These are phyloP conservation scores for Zonitis immaculata DNA, from an alignment of 2,888 invertebrate species.

Conservation along the genomic window DNA sequence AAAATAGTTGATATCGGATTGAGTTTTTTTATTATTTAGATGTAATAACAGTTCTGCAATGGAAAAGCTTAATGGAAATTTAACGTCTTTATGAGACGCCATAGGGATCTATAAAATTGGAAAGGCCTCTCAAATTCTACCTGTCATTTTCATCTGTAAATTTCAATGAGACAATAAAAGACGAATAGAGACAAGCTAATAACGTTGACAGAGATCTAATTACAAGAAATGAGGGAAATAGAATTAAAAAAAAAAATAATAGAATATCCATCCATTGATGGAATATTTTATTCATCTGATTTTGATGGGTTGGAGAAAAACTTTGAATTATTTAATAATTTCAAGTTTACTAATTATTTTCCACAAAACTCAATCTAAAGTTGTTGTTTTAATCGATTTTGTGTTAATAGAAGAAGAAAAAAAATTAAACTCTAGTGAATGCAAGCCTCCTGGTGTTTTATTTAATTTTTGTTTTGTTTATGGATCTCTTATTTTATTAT, in stretches of 20 bases:
- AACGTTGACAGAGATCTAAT: not conserved
- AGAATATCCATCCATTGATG: too few species aligned
- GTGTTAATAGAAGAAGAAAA: not conserved
- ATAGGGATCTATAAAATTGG: not conserved
- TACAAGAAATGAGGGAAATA: not conserved
- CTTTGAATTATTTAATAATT: not conserved
- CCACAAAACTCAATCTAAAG: not conserved
- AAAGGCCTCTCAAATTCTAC: constrained; percentile 7
- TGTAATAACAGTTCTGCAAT: not conserved
- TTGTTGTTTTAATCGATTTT: not conserved
- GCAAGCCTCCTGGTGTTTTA: not conserved
- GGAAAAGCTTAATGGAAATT: not conserved
- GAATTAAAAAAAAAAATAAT: too few species aligned
- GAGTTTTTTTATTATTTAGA: too few species aligned
- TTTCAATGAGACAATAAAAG: not conserved
- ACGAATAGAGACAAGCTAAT: not conserved
- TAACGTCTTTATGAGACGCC: not conserved
- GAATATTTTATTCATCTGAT: not conserved
- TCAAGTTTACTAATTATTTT: not conserved
- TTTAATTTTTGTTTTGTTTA: too few species aligned
- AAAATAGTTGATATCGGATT: too few species aligned
- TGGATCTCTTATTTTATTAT: too few species aligned
- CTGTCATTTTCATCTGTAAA: constrained; percentile 7
- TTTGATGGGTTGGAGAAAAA: not conserved
- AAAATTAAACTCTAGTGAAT: too few species aligned